Percentiles rank a stretch among this genome's conserved stretches.
These are phyloP conservation scores for Bilobella aurantiaca DNA, from an alignment of 1,140 invertebrate species.

Conservation along the genomic window DNA sequence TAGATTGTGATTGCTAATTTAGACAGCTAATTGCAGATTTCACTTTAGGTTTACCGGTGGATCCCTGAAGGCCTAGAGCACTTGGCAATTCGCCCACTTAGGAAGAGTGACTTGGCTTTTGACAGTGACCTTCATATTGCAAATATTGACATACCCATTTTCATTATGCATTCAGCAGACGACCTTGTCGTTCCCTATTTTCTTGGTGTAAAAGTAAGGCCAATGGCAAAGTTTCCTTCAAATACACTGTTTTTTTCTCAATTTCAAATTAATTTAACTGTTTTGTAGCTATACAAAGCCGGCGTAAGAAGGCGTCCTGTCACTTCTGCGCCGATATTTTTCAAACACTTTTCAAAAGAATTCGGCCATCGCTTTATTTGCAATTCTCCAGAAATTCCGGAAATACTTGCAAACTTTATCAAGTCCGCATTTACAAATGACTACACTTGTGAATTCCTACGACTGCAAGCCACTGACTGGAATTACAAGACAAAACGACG, in stretches of 20 bases:
- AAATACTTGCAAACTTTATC: constrained; percentile 37
- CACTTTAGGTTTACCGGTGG: constrained; percentile 3
- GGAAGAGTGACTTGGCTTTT: constrained; percentile 53
- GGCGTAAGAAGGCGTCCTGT: constrained; percentile 45
- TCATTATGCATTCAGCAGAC: constrained; percentile 79
- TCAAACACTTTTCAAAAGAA: constrained; percentile 50
- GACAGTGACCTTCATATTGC: constrained; percentile 57
- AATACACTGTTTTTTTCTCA: no score
- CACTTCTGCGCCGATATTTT: constrained; percentile 48
- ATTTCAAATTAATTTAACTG: no score
- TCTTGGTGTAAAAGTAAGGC: constrained; percentile 56
- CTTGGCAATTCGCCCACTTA: constrained; percentile 57
- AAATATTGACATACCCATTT: constrained; percentile 56
- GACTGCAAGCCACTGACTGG: background rate
- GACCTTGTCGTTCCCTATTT: constrained; percentile 67
- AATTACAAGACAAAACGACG: background rate
- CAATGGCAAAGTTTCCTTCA: no score
- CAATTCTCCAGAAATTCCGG: constrained; percentile 41
- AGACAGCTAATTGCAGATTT: no score
- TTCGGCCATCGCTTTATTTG: constrained; percentile 44
- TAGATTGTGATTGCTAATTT: background rate
- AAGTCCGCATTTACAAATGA: background rate
- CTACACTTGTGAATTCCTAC: background rate
- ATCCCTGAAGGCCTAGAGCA: constrained; percentile 40
- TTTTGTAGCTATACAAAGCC: constrained; percentile 51